phyloP scores from a whole-genome alignment of 2,797 vertebrate species.

The Merluccius polli region DNA sequence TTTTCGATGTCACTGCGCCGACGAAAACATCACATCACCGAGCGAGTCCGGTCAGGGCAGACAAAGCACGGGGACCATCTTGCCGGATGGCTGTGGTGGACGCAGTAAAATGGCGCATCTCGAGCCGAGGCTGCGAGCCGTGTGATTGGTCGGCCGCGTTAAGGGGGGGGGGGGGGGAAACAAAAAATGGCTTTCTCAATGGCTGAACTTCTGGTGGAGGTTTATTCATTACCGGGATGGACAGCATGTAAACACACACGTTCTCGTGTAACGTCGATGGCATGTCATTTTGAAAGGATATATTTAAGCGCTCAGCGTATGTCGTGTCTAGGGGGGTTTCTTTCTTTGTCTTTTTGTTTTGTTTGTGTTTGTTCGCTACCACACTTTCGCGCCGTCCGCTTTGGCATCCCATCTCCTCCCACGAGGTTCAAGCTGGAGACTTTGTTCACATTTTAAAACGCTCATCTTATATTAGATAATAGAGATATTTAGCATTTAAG shows the following conservation, averaged over 20 bases:
- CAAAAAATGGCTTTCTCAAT: not conserved
- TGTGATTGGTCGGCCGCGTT: not conserved
- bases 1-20: conserved; percentile 24
- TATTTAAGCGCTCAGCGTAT: too few species aligned
- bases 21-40: conserved; percentile 34
- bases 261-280: too few species aligned
- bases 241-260: too few species aligned
- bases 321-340: too few species aligned
- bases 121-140: not conserved
- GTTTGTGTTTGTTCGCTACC: too few species aligned
- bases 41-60: conserved; percentile 65
- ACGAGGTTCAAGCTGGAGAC: too few species aligned
- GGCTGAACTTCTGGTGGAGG: not conserved
- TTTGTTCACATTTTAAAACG: not conserved
- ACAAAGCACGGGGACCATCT: conserved; percentile 84
- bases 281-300: too few species aligned
- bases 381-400: too few species aligned
- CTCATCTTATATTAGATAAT: not conserved
- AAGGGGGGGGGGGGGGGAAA: too few species aligned
- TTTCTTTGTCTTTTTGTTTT: too few species aligned
- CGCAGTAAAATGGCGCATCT: conserved; percentile 81
- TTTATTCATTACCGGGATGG: too few species aligned
- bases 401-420: too few species aligned
- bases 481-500: not conserved
- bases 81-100: conserved; percentile 75